These are phyloP conservation scores for Neopipo cinnamomea DNA, from an alignment of 2,113 vertebrate species.

Conservation along the genomic window DNA sequence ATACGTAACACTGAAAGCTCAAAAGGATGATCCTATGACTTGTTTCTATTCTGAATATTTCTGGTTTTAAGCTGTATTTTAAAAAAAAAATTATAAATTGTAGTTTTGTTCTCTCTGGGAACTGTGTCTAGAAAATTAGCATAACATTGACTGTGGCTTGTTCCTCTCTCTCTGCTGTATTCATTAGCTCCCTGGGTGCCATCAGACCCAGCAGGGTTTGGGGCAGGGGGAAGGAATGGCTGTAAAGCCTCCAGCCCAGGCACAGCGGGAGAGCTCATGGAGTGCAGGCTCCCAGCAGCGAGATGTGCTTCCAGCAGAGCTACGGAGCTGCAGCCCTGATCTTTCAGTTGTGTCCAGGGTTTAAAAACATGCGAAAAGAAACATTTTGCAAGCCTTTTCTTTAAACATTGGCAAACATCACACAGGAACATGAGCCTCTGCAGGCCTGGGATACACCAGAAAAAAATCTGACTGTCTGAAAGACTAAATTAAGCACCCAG, in stretches of 20 bases:
- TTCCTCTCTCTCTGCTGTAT: background rate
- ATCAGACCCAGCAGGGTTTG: background rate
- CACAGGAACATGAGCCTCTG: background rate
- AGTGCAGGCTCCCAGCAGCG: background rate
- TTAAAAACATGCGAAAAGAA: background rate
- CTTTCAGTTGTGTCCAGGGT: background rate
- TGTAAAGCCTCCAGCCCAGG: background rate
- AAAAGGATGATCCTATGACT: background rate
- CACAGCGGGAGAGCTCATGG: background rate
- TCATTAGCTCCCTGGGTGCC: constrained; percentile 1
- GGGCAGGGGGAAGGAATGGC: background rate
- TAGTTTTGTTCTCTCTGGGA: background rate
- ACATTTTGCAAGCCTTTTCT: background rate
- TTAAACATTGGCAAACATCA: background rate
- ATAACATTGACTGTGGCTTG: background rate
- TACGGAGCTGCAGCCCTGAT: background rate
- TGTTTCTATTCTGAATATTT: background rate
- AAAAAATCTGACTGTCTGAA: background rate
- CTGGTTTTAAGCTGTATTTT: background rate
- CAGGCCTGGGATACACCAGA: background rate
- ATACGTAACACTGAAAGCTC: background rate
- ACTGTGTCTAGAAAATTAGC: background rate
- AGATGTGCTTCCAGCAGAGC: background rate
- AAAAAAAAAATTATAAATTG: background rate
- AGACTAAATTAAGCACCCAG: background rate